These are phyloP conservation scores for Zaprionus inermis DNA, from an alignment of 1,140 invertebrate species.

Conservation along the genomic window DNA sequence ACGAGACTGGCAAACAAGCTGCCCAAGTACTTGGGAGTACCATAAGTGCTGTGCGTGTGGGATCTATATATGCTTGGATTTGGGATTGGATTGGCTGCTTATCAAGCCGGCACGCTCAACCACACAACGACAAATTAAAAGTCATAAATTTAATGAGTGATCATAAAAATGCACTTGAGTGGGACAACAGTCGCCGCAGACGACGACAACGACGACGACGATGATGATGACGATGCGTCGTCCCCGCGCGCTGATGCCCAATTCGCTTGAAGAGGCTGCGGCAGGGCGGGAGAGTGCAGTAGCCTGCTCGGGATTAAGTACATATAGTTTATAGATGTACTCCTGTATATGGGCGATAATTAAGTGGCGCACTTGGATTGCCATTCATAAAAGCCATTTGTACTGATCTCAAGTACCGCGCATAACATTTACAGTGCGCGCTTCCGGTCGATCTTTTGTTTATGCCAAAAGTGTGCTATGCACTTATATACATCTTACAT, in stretches of 20 bases:
- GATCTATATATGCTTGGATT: slow-evolving; percentile 23
- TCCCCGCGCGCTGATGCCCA: slow-evolving; percentile 9
- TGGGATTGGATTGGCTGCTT: slow-evolving; percentile 31
- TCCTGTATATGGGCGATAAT: slow-evolving; percentile 50
- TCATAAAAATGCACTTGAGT: slow-evolving; percentile 77
- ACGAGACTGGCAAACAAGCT: slow-evolving; percentile 41
- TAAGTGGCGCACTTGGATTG: slow-evolving; percentile 57
- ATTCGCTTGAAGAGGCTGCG: slow-evolving; percentile 22
- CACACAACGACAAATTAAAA: slow-evolving; percentile 72
- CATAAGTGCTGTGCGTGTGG: slow-evolving; percentile 25
- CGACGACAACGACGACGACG: neutral
- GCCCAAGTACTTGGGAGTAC: slow-evolving; percentile 22
- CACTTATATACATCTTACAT: too few species aligned
- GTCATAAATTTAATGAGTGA: slow-evolving; percentile 77
- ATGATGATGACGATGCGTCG: too few species aligned
- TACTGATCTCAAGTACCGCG: slow-evolving; percentile 25
- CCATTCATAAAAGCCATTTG: slow-evolving; percentile 49
- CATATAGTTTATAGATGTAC: slow-evolving; percentile 40
- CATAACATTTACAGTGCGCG: slow-evolving; percentile 24
- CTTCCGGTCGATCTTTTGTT: slow-evolving; percentile 42
- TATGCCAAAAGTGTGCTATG: slow-evolving; percentile 32
- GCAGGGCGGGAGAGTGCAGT: slow-evolving; percentile 31
- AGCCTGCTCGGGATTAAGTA: slow-evolving; percentile 40
- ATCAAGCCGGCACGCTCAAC: slow-evolving; percentile 47
- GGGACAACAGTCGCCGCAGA: slow-evolving; percentile 29